phyloP scores from a whole-genome alignment of 2,888 invertebrate species.

The Drosophila cognata region DNA sequence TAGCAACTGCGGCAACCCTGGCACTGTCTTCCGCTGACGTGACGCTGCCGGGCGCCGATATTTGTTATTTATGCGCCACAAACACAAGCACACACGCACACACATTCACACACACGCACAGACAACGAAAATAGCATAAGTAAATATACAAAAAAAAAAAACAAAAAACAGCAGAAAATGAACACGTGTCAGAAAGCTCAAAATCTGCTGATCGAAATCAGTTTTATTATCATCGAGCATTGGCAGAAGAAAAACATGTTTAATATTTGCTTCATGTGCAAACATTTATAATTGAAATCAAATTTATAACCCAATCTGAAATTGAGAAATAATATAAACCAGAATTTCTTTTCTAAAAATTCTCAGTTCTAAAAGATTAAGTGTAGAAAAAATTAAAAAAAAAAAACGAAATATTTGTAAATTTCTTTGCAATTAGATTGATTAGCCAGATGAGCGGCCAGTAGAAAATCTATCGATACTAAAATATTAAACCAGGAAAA shows the following conservation, averaged over 20 bases:
- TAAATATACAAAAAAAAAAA: slow-evolving; percentile 6
- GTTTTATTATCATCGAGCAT: not conserved
- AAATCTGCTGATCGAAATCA: slow-evolving; percentile 2
- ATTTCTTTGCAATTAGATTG: not conserved
- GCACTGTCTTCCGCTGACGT: slow-evolving; percentile 55
- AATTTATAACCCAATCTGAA: not conserved
- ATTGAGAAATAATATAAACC: not conserved
- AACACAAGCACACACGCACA: slow-evolving; percentile 32
- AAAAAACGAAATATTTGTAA: not conserved
- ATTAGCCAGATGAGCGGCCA: not conserved
- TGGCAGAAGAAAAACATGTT: not conserved
- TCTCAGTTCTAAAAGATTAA: not conserved
- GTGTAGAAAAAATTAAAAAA: not conserved
- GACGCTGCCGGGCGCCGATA: slow-evolving; percentile 45
- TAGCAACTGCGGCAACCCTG: slow-evolving; percentile 32
- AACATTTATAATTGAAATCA: not conserved
- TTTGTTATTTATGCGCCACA: slow-evolving; percentile 65
- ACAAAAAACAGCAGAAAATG: slow-evolving; percentile 5
- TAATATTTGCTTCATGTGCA: not conserved
- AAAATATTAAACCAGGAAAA: not conserved
- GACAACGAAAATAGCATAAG: slow-evolving; percentile 11
- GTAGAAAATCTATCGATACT: not conserved
- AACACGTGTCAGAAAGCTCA: slow-evolving; percentile 14
- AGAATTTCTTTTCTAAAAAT: not conserved
- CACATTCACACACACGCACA: slow-evolving; percentile 22